Conservation (phyloP, 1,140 invertebrate species). For the Rhopalosiphum padi region DNA sequence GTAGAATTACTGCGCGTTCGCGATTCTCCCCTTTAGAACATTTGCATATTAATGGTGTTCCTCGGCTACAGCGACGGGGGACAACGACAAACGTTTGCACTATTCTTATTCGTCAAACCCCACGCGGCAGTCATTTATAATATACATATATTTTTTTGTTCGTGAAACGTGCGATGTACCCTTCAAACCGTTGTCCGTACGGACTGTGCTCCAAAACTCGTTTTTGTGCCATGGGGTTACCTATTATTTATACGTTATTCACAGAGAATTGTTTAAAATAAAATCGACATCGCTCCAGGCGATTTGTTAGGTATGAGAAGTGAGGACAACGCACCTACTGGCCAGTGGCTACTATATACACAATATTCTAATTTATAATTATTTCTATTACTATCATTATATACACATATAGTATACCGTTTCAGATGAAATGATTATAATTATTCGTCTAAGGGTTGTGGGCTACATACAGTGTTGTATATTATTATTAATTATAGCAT, state of each 20-base stretch:
- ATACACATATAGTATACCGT: background rate
- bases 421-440: background rate
- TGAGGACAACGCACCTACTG: background rate
- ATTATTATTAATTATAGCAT: background rate
- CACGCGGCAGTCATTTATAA: background rate
- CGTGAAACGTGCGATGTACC: background rate
- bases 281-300: background rate
- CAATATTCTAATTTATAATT: background rate
- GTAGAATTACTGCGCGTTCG: background rate
- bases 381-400: background rate
- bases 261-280: background rate
- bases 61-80: background rate
- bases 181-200: background rate
- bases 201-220: background rate
- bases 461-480: background rate
- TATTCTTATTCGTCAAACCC: conserved; percentile 1
- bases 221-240: background rate
- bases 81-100: background rate
- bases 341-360: background rate
- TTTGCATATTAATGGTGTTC: background rate
- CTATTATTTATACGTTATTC: background rate
- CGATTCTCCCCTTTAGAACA: background rate
- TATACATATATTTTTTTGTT: background rate
- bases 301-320: background rate
- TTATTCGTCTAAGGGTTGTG: background rate